Percentiles rank a stretch among this genome's conserved stretches.
Conservation (phyloP, 92 coral and sea anemone genomes). For the Palythoa caribaeorum region DNA sequence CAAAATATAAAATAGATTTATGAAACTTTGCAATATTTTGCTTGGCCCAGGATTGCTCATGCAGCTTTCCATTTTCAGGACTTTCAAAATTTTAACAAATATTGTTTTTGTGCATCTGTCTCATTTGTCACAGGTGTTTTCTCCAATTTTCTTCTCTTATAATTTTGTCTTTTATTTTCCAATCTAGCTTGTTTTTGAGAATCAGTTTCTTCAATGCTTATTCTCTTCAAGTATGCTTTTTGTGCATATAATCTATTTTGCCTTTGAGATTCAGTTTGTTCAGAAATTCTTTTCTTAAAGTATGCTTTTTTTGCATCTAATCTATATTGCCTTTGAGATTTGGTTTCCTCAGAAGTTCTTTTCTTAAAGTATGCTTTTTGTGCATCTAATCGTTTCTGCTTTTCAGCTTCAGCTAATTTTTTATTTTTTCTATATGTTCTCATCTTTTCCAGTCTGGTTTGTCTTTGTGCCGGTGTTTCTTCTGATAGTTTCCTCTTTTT, state of each 20-base stretch:
- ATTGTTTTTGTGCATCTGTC: not conserved
- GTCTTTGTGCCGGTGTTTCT: not conserved
- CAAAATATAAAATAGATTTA: not conserved
- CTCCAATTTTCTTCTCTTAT: not conserved
- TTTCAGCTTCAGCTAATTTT: not conserved
- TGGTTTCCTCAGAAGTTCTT: not conserved
- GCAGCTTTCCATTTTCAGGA: constrained; percentile 1
- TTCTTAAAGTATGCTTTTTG: not conserved
- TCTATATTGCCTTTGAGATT: not conserved
- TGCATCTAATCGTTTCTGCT: not conserved
- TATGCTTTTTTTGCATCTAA: not conserved
- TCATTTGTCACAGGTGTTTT: not conserved
- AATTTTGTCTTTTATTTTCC: not conserved
- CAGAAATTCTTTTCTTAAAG: not conserved
- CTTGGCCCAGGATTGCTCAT: not conserved
- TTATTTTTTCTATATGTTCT: not conserved
- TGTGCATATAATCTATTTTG: not conserved
- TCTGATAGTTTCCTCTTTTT: not conserved
- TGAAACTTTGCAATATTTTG: not conserved
- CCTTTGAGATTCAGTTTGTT: not conserved
- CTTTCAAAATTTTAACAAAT: not conserved
- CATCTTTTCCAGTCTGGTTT: not conserved
- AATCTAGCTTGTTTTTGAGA: not conserved
- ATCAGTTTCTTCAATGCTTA: not conserved
- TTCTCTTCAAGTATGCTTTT: not conserved